Evolutionary conservation across 1,140 invertebrate species (phyloP).

Genomic region (Melitaea cinxia): DNA sequence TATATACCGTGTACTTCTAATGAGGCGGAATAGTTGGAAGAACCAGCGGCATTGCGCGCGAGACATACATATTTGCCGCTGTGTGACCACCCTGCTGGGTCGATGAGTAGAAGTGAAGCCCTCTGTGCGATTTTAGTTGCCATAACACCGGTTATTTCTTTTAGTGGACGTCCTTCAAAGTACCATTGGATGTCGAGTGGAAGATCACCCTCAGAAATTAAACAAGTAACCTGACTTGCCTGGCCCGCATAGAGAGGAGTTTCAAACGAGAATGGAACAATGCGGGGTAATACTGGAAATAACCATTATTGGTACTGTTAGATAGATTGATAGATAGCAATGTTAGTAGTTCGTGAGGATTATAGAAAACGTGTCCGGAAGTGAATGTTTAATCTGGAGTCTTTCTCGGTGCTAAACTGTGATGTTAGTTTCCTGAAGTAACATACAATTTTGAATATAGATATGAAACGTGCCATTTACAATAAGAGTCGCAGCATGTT

Average conservation of each 20-base stretch:
- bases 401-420: constrained; percentile 58
- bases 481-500: constrained; percentile 82
- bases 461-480: constrained; percentile 82
- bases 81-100: constrained; percentile 92
- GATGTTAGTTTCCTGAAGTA: constrained; percentile 68
- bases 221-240: constrained; percentile 88
- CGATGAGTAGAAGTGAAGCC: constrained; percentile 85
- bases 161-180: constrained; percentile 84
- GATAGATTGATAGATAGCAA: constrained; percentile 60
- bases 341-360: constrained; percentile 68
- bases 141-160: constrained; percentile 83
- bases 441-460: constrained; percentile 43
- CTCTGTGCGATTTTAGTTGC: constrained; percentile 86
- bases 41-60: constrained; percentile 93
- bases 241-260: constrained; percentile 86
- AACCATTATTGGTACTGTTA: constrained; percentile 73
- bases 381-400: constrained; percentile 50
- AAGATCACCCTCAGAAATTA: constrained; percentile 90
- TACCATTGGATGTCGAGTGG: constrained; percentile 92
- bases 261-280: constrained; percentile 88
- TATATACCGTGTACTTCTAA: constrained; percentile 85
- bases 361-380: constrained; percentile 53
- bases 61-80: constrained; percentile 93
- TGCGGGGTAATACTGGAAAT: constrained; percentile 87
- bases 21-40: constrained; percentile 88